A percentile compares a stretch with the other conserved stretches of the same genome.
Evolutionary conservation across 2,113 vertebrate genomes (phyloP).

Genomic region (Hucho hucho): DNA sequence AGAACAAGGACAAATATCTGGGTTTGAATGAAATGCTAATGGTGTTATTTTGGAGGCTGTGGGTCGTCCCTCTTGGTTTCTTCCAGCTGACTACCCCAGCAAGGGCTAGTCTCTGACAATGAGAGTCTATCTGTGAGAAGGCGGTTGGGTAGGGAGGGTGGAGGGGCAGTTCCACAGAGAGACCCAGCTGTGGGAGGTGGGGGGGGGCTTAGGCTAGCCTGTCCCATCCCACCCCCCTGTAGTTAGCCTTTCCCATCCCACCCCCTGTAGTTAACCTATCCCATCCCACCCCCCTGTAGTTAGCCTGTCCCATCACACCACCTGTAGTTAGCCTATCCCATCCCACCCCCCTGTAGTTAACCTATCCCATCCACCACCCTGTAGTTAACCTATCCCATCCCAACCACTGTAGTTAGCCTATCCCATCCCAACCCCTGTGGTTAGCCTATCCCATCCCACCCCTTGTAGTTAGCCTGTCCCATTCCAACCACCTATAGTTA

Average conservation of each 20-base stretch:
- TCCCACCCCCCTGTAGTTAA: too few relatives aligned
- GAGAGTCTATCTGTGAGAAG: constrained; percentile 27
- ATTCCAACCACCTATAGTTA: too few relatives aligned
- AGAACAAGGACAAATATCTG: not conserved
- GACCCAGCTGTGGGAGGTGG: constrained; percentile 36
- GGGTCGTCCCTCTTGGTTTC: not conserved
- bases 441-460: too few relatives aligned
- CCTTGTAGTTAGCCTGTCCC: too few relatives aligned
- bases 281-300: not conserved
- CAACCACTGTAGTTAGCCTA: too few relatives aligned
- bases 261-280: not conserved
- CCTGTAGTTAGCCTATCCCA: too few relatives aligned
- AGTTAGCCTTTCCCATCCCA: too few relatives aligned
- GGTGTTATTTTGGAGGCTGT: constrained; percentile 24
- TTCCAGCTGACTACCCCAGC: constrained; percentile 1
- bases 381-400: too few relatives aligned
- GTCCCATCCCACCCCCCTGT: not conserved
- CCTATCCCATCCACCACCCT: too few relatives aligned
- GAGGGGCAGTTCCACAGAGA: not conserved
- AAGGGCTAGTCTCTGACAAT: constrained; percentile 23
- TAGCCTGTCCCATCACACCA: not conserved
- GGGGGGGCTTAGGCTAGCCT: constrained; percentile 16
- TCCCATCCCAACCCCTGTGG: too few relatives aligned
- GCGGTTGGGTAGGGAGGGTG: not conserved
- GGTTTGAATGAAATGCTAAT: constrained; percentile 5